Evolutionary conservation across 2,797 vertebrate genomes (phyloP), one percentile per base, ranked within the genome.

Genomic region (Anolis apletophallus): DNA sequence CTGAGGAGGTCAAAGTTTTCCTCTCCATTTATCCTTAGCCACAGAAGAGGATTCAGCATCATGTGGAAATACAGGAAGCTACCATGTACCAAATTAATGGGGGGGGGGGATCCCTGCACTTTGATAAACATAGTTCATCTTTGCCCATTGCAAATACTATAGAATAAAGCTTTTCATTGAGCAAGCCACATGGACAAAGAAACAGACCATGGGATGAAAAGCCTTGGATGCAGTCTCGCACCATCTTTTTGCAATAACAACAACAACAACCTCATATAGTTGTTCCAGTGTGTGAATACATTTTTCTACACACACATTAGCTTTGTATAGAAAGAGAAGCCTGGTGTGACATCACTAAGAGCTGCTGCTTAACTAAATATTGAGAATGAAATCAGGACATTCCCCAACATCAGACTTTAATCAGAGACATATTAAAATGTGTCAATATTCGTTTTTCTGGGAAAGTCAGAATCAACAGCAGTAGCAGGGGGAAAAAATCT

Each of bases 401-500:
- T 87, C 64, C 7, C 34, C 23, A 83, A 17, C 40, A 87, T 83
- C 81, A 34, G 26, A 64, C 52, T 82, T 87, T 77, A 69, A 83
- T 87, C 80, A 87, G 29, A 55, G 64, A 77, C 80, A 77, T 83
- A 90, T 74, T 89, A 83, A 91, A 90, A 88, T 29, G 50, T 59
- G 67, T 71, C 68, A 86, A 87, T 85, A 87, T 87, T 87, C 90
- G 85, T 86, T 92, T 83, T 90, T 34, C 73, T 85, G 78, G 87
- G 87, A 89, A 36, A 29, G 2, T 84, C 50, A 87, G 90, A 93
- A 90, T 68, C 29, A 83, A 72, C 87, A 92, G 68, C 23, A 85
- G 79, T 84, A 92, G 86, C 11, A 88, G 26, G 52, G 87, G 83
- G 88, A 76, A 85, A 86, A 83, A 5, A 61, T 84, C 91, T 93